Percentiles rank a stretch among this genome's conserved stretches.
Conservation (phyloP, 2,888 invertebrate species). For the Polydrusus cervinus region DNA sequence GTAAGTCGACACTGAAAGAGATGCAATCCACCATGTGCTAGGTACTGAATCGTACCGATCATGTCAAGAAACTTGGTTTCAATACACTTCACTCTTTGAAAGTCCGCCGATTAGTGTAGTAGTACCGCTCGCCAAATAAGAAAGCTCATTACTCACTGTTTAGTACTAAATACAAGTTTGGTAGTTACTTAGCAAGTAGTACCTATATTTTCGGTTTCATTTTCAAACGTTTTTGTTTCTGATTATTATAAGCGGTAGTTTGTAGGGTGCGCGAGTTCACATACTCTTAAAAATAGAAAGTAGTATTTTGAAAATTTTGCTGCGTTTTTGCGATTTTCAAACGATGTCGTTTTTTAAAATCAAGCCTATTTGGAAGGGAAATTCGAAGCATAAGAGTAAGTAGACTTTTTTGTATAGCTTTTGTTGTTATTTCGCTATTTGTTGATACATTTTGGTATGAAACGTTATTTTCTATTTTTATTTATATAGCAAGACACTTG, state of each 20-base stretch:
- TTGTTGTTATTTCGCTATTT: background rate
- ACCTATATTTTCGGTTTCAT: background rate
- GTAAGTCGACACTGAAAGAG: slow-evolving; percentile 43
- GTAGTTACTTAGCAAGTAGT: background rate
- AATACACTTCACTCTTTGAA: slow-evolving; percentile 51
- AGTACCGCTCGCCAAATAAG: slow-evolving; percentile 38
- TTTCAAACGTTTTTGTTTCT: background rate
- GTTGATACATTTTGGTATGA: no score
- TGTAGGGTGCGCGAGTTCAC: background rate
- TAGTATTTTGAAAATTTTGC: background rate
- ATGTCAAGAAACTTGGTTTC: slow-evolving; percentile 51
- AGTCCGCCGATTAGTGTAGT: slow-evolving; percentile 47
- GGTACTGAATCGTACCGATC: slow-evolving; percentile 55
- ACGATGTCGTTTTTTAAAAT: slow-evolving; percentile 53
- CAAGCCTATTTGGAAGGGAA: slow-evolving; percentile 54
- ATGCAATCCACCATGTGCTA: slow-evolving; percentile 53
- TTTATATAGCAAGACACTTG: no score
- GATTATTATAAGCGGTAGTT: background rate
- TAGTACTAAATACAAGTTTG: slow-evolving; percentile 20
- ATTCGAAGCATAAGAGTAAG: slow-evolving; percentile 54
- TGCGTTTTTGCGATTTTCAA: background rate
- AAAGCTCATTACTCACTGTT: slow-evolving; percentile 23
- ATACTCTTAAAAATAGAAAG: no score
- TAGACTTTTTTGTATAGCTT: background rate
- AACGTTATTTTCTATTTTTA: no score